Base-by-base conservation (phyloP, 2,113 vertebrate genomes). In the Caranx melampygus region DNA sequence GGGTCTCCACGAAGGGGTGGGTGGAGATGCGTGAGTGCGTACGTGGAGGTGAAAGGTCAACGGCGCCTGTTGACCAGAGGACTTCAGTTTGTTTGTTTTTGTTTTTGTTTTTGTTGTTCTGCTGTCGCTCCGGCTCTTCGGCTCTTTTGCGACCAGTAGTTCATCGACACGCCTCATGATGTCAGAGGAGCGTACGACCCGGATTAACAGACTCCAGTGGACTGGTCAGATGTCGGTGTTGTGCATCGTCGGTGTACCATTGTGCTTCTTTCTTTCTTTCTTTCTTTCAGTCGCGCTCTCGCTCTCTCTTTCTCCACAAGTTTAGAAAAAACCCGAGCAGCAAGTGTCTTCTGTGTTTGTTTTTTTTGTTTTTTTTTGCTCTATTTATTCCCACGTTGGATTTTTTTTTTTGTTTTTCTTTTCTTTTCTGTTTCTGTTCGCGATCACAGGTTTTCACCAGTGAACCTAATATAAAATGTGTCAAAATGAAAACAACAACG, bases 381-480 rank as follows among this genome's bases (percentile, higher is more conserved):
- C 12, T 85, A 78, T 92, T 89, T 82, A 76, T 83, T 88, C 87
- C 60, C 58, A 54, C 40, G 74, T 81, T 13, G 0, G 14, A 51
- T 73, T 73, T 74, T 2, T 58, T 49, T 34, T 65, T 73, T 74
- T 2, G 54, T 49, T 34, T 65, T 47, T 4, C 31, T 58, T 54
- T 61, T 21, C 45, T 51, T 65, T 3, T 65, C 64, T 16, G 20
- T n/a, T 8, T 60, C 52, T n/a, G 31, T 42, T 68, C 57, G 35
- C 31, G 37, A 55, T 84, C 60, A 78, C 47, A 65, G 6, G 31
- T 20, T 33, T 52, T 55, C 52, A 42, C 52, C 71, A 57, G 68
- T 77, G 68, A 92, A 85, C 51, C 42, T 78, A 65, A 81, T 76
- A 26, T 68, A 79, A 88, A 40, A 89, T 21, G 88, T 94, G 91